A percentile compares a stretch with the other conserved stretches of the same genome.
Conservation (phyloP, 2,888 invertebrate species). For the Lithophane leautieri region DNA sequence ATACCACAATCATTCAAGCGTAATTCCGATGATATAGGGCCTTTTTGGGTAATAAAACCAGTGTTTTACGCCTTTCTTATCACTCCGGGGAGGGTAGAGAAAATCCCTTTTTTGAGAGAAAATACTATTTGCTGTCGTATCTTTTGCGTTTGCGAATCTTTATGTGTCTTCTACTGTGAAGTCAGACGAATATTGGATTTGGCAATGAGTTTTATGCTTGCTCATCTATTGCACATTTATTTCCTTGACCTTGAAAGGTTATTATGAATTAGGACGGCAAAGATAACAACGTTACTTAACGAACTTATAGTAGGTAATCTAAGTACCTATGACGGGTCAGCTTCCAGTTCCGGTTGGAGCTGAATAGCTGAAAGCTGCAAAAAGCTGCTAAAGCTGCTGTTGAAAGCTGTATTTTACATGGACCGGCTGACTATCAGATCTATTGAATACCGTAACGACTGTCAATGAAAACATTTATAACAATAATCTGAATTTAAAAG, state of each 20-base stretch:
- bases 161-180: conserved; percentile 1
- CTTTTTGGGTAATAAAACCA: conserved; percentile 60
- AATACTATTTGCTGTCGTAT: conserved; percentile 37
- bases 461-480: not conserved
- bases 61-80: conserved; percentile 62
- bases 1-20: conserved; percentile 46
- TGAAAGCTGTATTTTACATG: not conserved
- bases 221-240: not conserved
- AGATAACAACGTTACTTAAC: too few relatives aligned
- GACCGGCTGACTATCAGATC: not conserved
- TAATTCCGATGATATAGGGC: conserved; percentile 55
- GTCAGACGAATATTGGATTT: conserved; percentile 5
- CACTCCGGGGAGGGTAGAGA: conserved; percentile 33
- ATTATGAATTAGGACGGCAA: not conserved
- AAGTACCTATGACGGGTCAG: not conserved
- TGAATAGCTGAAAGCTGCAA: too few relatives aligned
- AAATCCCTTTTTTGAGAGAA: conserved; percentile 36
- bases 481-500: not conserved
- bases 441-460: not conserved
- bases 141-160: conserved; percentile 33
- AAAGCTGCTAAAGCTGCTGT: too few relatives aligned
- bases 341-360: not conserved
- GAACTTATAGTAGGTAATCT: not conserved
- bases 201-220: conserved; percentile 12
- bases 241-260: not conserved